Conservation (phyloP, 2,888 invertebrate species). For the Chorisops tibialis region DNA sequence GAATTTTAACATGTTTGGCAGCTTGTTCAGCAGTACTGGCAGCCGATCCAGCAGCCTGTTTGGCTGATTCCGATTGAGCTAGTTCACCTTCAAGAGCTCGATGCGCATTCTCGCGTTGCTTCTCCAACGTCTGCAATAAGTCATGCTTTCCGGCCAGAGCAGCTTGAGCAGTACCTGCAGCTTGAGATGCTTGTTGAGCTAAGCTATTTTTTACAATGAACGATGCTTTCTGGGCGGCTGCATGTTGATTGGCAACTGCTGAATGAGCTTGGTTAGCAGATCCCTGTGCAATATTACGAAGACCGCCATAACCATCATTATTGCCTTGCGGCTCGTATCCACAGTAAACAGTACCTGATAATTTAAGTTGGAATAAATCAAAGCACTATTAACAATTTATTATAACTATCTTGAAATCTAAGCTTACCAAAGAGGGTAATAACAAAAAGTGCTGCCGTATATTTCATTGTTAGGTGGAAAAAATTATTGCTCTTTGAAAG, state of each 20-base stretch:
- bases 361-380: background rate
- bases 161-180: slow-evolving; percentile 60
- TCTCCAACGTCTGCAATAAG: slow-evolving; percentile 61
- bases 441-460: too few species aligned
- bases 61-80: slow-evolving; percentile 67
- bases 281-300: slow-evolving; percentile 69
- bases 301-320: slow-evolving; percentile 47
- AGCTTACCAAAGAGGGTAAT: too few species aligned
- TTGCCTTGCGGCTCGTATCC: too few species aligned
- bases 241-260: slow-evolving; percentile 71
- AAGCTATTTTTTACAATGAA: slow-evolving; percentile 67
- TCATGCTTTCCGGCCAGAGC: slow-evolving; percentile 62
- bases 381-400: too few species aligned
- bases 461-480: too few species aligned
- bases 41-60: slow-evolving; percentile 64
- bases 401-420: too few species aligned
- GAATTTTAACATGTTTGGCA: slow-evolving; percentile 62
- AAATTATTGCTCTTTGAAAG: too few species aligned
- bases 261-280: slow-evolving; percentile 76
- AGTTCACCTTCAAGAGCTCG: slow-evolving; percentile 66
- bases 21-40: slow-evolving; percentile 67
- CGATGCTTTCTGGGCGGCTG: slow-evolving; percentile 67
- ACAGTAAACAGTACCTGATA: background rate
- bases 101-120: slow-evolving; percentile 67
- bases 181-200: too few species aligned